phyloP scores from a whole-genome alignment of 2,888 invertebrate genomes.

The Diplolepis rosae region DNA sequence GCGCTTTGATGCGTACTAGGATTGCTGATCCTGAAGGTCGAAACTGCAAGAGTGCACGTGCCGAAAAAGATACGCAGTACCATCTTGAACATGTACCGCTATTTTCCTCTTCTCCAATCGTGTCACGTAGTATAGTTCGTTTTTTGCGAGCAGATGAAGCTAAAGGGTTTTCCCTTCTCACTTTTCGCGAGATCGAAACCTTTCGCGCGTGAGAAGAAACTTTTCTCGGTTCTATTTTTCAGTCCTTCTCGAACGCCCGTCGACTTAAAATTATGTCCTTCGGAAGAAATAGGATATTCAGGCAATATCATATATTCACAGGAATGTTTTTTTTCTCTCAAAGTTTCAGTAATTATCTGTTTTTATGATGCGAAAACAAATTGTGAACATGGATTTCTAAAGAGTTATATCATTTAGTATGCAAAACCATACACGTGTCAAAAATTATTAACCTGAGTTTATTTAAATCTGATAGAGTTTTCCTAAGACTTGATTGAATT shows the following conservation, averaged over 20 bases:
- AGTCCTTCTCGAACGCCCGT: conserved; percentile 37
- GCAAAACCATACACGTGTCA: not conserved
- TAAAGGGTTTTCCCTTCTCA: conserved; percentile 45
- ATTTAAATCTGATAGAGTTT: too few species aligned
- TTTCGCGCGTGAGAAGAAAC: conserved; percentile 6
- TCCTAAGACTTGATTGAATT: too few species aligned
- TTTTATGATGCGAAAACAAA: not conserved
- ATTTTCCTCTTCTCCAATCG: conserved; percentile 40
- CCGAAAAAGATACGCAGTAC: conserved; percentile 8
- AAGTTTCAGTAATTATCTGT: not conserved
- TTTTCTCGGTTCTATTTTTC: conserved; percentile 39
- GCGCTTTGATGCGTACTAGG: conserved; percentile 20
- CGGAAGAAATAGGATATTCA: conserved; percentile 33
- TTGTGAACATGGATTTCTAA: not conserved
- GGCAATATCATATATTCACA: not conserved
- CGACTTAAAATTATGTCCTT: conserved; percentile 47
- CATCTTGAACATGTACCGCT: not conserved
- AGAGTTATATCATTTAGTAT: not conserved
- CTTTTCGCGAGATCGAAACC: conserved; percentile 36
- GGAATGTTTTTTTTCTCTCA: not conserved
- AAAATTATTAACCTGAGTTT: too few species aligned
- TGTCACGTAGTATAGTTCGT: conserved; percentile 46
- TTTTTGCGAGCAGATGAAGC: conserved; percentile 51
- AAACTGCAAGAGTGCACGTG: conserved; percentile 19
- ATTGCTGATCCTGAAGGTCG: conserved; percentile 28